Conservation (phyloP, 1,140 invertebrate species). For the Drosophila burlai region DNA sequence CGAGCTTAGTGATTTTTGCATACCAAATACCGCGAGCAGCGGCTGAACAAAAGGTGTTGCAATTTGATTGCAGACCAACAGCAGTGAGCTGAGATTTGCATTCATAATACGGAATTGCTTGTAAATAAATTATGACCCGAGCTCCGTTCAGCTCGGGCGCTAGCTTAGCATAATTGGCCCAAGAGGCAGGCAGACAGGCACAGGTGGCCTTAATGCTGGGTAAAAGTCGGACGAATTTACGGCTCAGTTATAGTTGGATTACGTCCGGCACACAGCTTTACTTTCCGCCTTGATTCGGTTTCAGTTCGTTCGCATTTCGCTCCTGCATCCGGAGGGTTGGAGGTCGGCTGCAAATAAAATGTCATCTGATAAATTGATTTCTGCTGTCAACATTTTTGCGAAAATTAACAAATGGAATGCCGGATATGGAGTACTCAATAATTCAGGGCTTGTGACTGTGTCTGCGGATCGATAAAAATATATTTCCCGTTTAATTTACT, state of each 20-base stretch:
- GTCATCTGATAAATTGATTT: slow-evolving; percentile 36
- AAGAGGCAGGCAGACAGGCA: not conserved
- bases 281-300: not conserved
- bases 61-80: slow-evolving; percentile 64
- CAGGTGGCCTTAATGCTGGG: slow-evolving; percentile 9
- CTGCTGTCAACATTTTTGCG: slow-evolving; percentile 32
- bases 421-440: slow-evolving; percentile 22
- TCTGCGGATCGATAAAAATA: slow-evolving; percentile 30
- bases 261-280: not conserved
- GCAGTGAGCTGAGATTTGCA: slow-evolving; percentile 62
- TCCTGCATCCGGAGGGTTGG: not conserved
- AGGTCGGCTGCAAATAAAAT: slow-evolving; percentile 17
- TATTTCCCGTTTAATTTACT: slow-evolving; percentile 51
- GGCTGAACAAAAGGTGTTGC: slow-evolving; percentile 64
- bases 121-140: slow-evolving; percentile 65
- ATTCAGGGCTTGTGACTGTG: slow-evolving; percentile 17
- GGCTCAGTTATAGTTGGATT: slow-evolving; percentile 8
- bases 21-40: slow-evolving; percentile 56
- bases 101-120: slow-evolving; percentile 58
- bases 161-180: slow-evolving; percentile 37
- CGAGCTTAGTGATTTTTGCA: slow-evolving; percentile 73
- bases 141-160: slow-evolving; percentile 11
- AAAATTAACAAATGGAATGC: slow-evolving; percentile 37
- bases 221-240: not conserved
- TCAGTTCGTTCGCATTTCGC: not conserved